These are phyloP conservation scores for Chrysopa pallens DNA, from an alignment of 1,140 invertebrate genomes.

Conservation along the genomic window DNA sequence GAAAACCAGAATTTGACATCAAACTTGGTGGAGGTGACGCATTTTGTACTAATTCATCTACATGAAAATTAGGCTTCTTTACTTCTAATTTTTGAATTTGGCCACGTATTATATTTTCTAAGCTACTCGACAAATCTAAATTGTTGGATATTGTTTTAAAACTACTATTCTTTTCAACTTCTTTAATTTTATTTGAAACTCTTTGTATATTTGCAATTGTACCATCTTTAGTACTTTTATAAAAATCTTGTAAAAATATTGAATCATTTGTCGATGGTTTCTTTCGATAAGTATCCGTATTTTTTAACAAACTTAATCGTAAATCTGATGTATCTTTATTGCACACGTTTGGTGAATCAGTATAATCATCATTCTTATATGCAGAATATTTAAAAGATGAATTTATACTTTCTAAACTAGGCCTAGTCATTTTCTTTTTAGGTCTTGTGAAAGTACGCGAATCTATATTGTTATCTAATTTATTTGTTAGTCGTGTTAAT, in stretches of 20 bases:
- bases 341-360: background rate
- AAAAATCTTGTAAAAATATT: background rate
- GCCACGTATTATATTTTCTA: background rate
- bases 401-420: background rate
- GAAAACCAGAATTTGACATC: background rate
- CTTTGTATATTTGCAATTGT: background rate
- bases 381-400: background rate
- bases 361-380: background rate
- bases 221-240: background rate
- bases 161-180: background rate
- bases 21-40: background rate
- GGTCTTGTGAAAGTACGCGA: background rate
- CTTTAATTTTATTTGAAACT: background rate
- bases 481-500: background rate
- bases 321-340: background rate
- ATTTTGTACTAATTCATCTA: background rate
- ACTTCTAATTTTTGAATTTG: background rate
- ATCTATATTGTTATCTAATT: background rate
- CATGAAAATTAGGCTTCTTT: background rate
- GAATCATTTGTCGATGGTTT: background rate
- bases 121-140: background rate
- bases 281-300: background rate
- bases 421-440: background rate
- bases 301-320: background rate
- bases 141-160: background rate